Conservation (phyloP, 2,113 vertebrate species). For the Leptocoma aspasia region DNA sequence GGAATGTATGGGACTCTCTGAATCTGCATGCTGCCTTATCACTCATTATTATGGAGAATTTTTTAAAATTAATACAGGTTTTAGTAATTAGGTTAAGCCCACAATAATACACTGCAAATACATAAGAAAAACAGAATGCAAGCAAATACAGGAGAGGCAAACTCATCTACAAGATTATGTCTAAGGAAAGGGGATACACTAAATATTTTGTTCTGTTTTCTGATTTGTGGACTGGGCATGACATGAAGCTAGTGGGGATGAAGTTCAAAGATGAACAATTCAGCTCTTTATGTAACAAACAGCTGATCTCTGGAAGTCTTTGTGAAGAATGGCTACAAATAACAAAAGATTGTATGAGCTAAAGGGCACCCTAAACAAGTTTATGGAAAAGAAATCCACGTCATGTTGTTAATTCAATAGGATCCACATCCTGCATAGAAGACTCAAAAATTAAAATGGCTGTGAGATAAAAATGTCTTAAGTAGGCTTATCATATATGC, state of each 20-base stretch:
- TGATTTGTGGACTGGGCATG: background rate
- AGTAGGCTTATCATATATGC: background rate
- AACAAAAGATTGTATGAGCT: background rate
- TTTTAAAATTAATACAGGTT: background rate
- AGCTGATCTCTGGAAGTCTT: background rate
- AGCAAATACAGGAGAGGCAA: background rate
- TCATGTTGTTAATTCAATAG: background rate
- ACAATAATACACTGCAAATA: background rate
- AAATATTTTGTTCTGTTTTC: background rate
- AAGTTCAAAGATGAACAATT: background rate
- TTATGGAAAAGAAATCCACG: background rate
- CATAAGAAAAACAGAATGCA: background rate
- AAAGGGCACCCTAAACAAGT: background rate
- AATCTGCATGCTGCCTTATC: background rate
- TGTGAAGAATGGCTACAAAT: background rate
- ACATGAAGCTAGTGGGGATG: background rate
- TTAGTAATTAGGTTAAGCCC: background rate
- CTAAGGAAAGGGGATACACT: rapidly evolving
- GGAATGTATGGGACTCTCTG: background rate
- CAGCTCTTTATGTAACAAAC: background rate
- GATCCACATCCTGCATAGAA: background rate
- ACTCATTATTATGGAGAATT: background rate
- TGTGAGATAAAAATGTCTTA: background rate
- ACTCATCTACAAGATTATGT: background rate
- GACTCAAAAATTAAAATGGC: background rate